Percentiles rank a stretch among this genome's conserved stretches.
Evolutionary conservation across 2,888 invertebrate species (phyloP).

Genomic region (Harpalus rufipes): DNA sequence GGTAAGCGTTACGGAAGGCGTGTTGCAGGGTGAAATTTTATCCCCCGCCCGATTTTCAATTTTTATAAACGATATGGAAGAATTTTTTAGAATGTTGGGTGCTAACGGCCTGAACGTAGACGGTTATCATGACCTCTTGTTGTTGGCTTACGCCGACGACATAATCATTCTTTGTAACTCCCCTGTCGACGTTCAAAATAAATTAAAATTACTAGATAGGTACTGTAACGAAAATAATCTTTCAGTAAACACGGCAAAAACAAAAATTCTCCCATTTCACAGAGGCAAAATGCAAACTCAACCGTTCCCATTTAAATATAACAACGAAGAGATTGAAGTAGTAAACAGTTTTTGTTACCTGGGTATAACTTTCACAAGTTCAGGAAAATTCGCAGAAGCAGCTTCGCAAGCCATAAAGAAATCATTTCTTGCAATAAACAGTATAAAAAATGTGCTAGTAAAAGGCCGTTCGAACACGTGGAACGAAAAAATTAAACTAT

Average conservation of each 20-base stretch:
- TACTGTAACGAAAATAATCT: slow-evolving; percentile 7
- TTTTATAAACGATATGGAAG: slow-evolving; percentile 6
- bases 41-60: not conserved
- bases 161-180: slow-evolving; percentile 11
- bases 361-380: slow-evolving; percentile 6
- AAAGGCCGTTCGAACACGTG: not conserved
- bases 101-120: slow-evolving; percentile 5
- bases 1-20: too few species aligned
- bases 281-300: not conserved
- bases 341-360: slow-evolving; percentile 17
- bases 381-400: slow-evolving; percentile 20
- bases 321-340: not conserved
- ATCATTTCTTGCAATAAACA: not conserved
- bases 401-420: not conserved
- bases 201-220: not conserved
- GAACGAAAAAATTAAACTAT: not conserved
- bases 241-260: not conserved
- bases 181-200: slow-evolving; percentile 11
- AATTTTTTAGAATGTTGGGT: slow-evolving; percentile 14
- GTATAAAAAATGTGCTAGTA: not conserved
- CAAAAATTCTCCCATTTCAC: slow-evolving; percentile 5
- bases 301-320: not conserved
- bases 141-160: slow-evolving; percentile 22
- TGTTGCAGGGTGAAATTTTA: not conserved
- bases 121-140: slow-evolving; percentile 2